phyloP scores from a whole-genome alignment of 2,888 invertebrate species.

The Tetrapedia diversipes region DNA sequence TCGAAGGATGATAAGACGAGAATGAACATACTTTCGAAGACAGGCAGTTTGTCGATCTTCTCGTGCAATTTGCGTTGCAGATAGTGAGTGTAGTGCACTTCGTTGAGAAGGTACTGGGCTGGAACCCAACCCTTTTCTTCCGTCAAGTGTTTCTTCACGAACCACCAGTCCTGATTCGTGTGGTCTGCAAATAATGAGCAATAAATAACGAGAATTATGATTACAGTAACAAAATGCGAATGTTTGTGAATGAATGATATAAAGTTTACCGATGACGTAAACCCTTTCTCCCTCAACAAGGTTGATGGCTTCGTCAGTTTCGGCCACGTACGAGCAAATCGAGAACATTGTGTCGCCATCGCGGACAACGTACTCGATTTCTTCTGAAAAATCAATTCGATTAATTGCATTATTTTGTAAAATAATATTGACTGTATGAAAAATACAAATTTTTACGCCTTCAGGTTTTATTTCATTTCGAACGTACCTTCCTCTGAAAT shows the following conservation, averaged over 20 bases:
- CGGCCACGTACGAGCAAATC: slow-evolving; percentile 93
- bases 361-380: slow-evolving; percentile 84
- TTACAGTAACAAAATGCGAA: background rate
- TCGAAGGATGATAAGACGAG: background rate
- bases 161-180: slow-evolving; percentile 96
- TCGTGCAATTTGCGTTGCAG: slow-evolving; percentile 94
- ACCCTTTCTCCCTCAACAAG: slow-evolving; percentile 95
- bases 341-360: slow-evolving; percentile 92
- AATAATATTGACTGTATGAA: background rate
- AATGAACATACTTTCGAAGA: slow-evolving; percentile 92
- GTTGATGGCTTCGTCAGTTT: slow-evolving; percentile 93
- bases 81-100: slow-evolving; percentile 91
- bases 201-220: background rate
- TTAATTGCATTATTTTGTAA: background rate
- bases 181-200: slow-evolving; percentile 85
- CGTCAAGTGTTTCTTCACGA: slow-evolving; percentile 93
- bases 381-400: slow-evolving; percentile 69
- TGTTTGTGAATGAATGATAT: too few relatives aligned
- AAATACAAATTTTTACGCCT: background rate
- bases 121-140: slow-evolving; percentile 98
- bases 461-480: background rate
- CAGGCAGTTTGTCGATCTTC: slow-evolving; percentile 95
- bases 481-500: slow-evolving; percentile 84
- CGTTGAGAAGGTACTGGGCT: slow-evolving; percentile 93
- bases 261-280: slow-evolving; percentile 89